Evolutionary conservation across 2,113 vertebrate genomes (phyloP).

Genomic region (Pelmatolapia mariae): DNA sequence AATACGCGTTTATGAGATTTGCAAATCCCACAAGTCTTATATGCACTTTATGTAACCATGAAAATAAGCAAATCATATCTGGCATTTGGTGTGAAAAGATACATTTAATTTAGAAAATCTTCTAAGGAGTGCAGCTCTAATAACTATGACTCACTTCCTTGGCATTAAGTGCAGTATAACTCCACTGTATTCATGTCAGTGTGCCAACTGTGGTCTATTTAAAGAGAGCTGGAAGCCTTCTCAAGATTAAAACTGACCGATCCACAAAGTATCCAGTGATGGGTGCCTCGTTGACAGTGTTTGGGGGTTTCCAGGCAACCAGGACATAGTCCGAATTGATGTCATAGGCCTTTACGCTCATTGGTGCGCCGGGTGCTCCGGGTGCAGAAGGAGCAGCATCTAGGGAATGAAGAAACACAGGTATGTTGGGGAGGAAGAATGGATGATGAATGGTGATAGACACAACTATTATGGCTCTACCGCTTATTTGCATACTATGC

Average conservation of each 20-base stretch:
- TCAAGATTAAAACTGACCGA: slow-evolving; percentile 68
- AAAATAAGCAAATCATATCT: neutral
- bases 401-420: slow-evolving; percentile 23
- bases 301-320: slow-evolving; percentile 95
- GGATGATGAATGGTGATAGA: neutral
- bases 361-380: slow-evolving; percentile 88
- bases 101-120: neutral
- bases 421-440: neutral
- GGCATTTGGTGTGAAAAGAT: neutral
- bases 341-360: slow-evolving; percentile 86
- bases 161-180: neutral
- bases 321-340: slow-evolving; percentile 91
- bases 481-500: neutral
- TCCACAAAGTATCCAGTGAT: slow-evolving; percentile 95
- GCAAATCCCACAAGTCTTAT: neutral
- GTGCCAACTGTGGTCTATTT: neutral
- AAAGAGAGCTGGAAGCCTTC: neutral
- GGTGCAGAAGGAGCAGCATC: slow-evolving; percentile 78
- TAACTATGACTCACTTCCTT: neutral
- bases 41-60: neutral
- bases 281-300: slow-evolving; percentile 80
- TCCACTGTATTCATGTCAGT: neutral
- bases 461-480: neutral
- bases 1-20: neutral
- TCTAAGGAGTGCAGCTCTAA: neutral